Conservation (phyloP, 1,140 invertebrate species). For the Sipha flava region DNA sequence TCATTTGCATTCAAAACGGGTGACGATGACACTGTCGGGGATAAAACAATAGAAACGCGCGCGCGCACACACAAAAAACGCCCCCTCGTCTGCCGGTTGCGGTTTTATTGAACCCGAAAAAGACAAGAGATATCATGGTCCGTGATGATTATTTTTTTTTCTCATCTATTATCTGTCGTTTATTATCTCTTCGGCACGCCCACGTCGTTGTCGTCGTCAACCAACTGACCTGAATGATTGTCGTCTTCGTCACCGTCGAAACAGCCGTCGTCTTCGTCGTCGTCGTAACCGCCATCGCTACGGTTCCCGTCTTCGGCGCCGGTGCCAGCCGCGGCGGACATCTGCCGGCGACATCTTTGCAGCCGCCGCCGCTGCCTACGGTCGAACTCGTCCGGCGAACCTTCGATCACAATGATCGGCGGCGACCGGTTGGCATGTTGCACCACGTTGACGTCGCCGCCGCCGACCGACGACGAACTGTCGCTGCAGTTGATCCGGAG, state of each 20-base stretch:
- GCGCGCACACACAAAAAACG: background rate
- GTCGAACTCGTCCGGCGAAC: conserved; percentile 13
- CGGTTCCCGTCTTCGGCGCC: background rate
- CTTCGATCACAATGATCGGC: conserved; percentile 7
- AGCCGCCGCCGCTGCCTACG: conserved; percentile 36
- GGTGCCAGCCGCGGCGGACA: background rate
- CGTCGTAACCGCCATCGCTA: background rate
- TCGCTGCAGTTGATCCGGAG: conserved; percentile 5
- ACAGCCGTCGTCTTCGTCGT: background rate
- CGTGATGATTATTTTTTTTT: background rate
- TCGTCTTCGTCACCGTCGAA: background rate
- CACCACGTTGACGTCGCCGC: conserved; percentile 26
- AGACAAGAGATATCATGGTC: background rate
- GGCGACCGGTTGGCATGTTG: conserved; percentile 34
- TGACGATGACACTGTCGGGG: background rate
- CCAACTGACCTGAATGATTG: conserved; percentile 15
- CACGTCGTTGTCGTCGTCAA: background rate
- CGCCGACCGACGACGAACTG: conserved; percentile 19
- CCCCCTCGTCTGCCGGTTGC: background rate
- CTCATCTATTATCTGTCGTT: background rate
- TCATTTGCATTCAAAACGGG: conserved; percentile 7
- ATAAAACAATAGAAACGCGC: background rate
- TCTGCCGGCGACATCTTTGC: background rate
- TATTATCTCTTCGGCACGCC: too few species aligned
- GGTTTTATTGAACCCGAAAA: background rate